These are phyloP conservation scores for Fragum sueziense DNA, from an alignment of 2,888 invertebrate species.

Conservation along the genomic window DNA sequence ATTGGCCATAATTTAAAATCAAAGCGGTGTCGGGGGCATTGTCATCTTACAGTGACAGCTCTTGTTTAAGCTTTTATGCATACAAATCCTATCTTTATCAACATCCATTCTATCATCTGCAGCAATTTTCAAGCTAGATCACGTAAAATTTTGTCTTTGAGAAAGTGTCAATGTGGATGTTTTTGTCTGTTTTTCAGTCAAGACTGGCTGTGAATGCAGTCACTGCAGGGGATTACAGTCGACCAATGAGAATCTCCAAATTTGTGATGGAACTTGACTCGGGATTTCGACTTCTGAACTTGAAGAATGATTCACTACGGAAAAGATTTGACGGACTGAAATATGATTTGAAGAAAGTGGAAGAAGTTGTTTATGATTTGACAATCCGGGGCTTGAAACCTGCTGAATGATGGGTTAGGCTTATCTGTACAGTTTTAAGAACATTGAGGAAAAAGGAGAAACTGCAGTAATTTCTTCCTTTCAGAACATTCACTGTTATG, in stretches of 20 bases:
- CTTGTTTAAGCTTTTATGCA: too few relatives aligned
- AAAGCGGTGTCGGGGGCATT: too few relatives aligned
- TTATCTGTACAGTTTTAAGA: too few relatives aligned
- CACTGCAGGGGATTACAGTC: conserved; percentile 89
- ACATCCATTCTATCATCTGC: too few relatives aligned
- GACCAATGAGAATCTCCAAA: conserved; percentile 91
- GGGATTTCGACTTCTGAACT: conserved; percentile 93
- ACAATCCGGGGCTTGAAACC: conserved; percentile 78
- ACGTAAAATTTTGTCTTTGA: background rate
- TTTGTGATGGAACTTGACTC: conserved; percentile 94
- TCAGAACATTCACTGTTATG: too few relatives aligned
- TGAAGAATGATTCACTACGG: conserved; percentile 95
- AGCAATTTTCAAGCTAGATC: too few relatives aligned
- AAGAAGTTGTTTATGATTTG: conserved; percentile 84
- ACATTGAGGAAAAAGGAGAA: too few relatives aligned
- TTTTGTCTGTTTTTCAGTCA: conserved; percentile 74
- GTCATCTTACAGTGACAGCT: too few relatives aligned
- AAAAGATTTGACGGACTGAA: conserved; percentile 88
- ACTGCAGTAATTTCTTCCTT: too few relatives aligned
- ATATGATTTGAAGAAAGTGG: conserved; percentile 96
- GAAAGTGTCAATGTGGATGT: background rate
- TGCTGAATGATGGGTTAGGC: too few relatives aligned
- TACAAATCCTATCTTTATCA: too few relatives aligned
- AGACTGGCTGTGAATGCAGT: conserved; percentile 83
- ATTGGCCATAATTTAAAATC: too few relatives aligned